A percentile compares a stretch with the other conserved stretches of the same genome.
Evolutionary conservation across 35 echinoderm and acorn worm genomes (phyloP).

Genomic region (Nesometra sesokonis): DNA sequence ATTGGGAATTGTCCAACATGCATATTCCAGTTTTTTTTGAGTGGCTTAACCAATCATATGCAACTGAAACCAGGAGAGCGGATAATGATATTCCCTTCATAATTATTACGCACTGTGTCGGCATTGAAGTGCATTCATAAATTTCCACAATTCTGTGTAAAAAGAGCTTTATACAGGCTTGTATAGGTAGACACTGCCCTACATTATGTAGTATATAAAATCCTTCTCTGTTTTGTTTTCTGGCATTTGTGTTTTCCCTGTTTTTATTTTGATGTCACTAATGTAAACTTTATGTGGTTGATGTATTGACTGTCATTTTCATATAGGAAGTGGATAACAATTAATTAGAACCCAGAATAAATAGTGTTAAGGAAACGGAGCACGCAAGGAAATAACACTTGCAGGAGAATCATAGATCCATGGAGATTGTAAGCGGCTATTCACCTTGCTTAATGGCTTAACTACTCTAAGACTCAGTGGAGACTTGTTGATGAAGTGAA

Average conservation of each 20-base stretch:
- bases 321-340: background rate
- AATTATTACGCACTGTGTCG: no score
- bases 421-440: background rate
- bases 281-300: background rate
- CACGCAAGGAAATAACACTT: background rate
- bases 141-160: no score
- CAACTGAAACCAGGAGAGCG: no score
- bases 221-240: no score
- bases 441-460: background rate
- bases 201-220: no score
- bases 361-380: background rate
- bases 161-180: no score
- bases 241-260: background rate
- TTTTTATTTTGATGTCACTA: background rate
- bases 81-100: no score
- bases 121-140: no score
- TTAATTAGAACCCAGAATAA: background rate
- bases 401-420: background rate
- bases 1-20: no score
- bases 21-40: no score
- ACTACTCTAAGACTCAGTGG: background rate
- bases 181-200: no score
- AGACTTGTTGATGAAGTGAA: background rate
- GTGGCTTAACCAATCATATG: no score
- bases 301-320: background rate